Conservation (phyloP, 2,113 vertebrate genomes). For the Caloenas nicobarica region DNA sequence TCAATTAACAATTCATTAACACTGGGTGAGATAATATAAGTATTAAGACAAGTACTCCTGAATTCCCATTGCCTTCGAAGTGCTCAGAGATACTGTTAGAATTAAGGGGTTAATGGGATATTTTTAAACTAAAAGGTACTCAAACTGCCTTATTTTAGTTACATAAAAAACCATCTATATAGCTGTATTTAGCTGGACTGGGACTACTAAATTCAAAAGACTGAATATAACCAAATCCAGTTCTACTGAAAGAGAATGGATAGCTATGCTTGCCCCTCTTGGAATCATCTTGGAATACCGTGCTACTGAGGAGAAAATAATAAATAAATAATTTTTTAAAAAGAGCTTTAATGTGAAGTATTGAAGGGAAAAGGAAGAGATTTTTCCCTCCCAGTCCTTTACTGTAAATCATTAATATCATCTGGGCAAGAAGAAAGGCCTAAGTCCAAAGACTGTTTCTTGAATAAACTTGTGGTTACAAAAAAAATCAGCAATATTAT, state of each 20-base stretch:
- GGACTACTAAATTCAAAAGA: not conserved
- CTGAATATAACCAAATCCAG: not conserved
- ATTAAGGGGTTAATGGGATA: not conserved
- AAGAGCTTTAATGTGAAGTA: not conserved
- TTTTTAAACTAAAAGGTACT: not conserved
- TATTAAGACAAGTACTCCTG: not conserved
- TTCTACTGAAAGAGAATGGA: not conserved
- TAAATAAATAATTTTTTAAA: not conserved
- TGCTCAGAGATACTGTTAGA: not conserved
- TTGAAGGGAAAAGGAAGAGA: not conserved
- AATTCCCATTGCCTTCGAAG: not conserved
- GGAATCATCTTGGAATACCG: not conserved
- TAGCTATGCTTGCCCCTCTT: not conserved
- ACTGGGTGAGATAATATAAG: not conserved
- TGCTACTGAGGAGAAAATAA: not conserved
- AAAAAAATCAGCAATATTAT: not conserved
- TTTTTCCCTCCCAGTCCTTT: not conserved
- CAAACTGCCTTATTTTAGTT: not conserved
- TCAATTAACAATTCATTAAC: constrained; percentile 37
- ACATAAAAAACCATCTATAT: not conserved
- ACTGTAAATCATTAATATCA: not conserved
- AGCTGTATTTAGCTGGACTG: not conserved
- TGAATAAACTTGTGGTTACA: not conserved
- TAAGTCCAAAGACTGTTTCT: not conserved
- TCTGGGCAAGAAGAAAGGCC: not conserved